Evolutionary conservation across 1,140 invertebrate genomes (phyloP), one percentile per base, ranked within the genome.

Genomic region (Drosophila erecta): DNA sequence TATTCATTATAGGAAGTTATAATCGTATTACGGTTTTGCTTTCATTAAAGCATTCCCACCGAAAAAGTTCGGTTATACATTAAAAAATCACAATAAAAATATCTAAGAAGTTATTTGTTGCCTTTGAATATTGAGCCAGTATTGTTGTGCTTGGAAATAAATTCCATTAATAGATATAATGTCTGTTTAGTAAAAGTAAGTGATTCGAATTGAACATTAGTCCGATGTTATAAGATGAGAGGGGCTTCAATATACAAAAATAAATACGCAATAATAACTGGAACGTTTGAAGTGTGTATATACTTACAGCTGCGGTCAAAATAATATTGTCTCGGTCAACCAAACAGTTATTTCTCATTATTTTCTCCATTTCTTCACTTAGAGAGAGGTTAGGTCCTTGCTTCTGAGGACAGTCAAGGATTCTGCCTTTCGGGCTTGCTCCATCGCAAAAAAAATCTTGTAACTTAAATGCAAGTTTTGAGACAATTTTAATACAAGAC

Each of bases 11-110:
- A 86, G 83, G 83, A 87, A 87, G 83, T 86, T 86, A 81, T 86
- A 87, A 86, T 86, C 83, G 60, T 69, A 72, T 73, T 76, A 83
- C 71, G 79, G 83, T 87, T 87, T 87, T 87, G 83, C 83, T 87
- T 87, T 87, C 84, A 76, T 55, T 61, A 72, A 85, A 89, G 83
- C 83, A 87, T 87, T 87, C 83, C 83, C 84, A 87, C 84, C 83
- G 83, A 85, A 85, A 79, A 44, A 59, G 44, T 73, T 87, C 83
- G 83, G 83, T 89, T 83, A 79, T 81, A 86, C 58, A 83, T 71
- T 65, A 81, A 74, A 66, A 86, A 73, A 73, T 86, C 66, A 87
- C 69, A 81, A 83, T 86, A 86, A 87, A 72, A 76, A 76, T 81
- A 86, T 76, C 61, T 81, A 87, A 71, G 61, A 87, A 83, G 65